A percentile compares a stretch with the other conserved stretches of the same genome.
These are phyloP conservation scores for Notodonta dromedarius DNA, from an alignment of 2,888 invertebrate species.

Conservation along the genomic window DNA sequence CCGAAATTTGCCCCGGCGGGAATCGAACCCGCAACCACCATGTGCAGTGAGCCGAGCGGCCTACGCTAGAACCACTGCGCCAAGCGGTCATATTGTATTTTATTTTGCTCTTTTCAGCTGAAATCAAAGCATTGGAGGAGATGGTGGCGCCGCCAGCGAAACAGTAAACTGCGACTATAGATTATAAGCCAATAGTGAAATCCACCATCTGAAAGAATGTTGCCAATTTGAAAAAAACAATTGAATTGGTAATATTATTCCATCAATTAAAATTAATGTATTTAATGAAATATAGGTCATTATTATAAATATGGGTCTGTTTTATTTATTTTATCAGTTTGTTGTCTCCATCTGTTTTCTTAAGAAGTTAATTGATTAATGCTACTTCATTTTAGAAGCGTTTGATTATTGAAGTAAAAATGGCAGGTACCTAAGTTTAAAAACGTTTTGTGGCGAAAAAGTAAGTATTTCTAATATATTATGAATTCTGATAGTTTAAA, in stretches of 20 bases:
- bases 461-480: too few relatives aligned
- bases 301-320: constrained; percentile 31
- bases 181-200: constrained; percentile 61
- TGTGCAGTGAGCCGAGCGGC: too few relatives aligned
- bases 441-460: too few relatives aligned
- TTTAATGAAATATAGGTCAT: constrained; percentile 73
- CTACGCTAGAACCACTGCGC: too few relatives aligned
- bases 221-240: constrained; percentile 39
- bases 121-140: constrained; percentile 73
- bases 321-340: constrained; percentile 16
- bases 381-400: too few relatives aligned
- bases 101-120: constrained; percentile 68
- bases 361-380: too few relatives aligned
- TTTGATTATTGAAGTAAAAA: too few relatives aligned
- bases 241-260: constrained; percentile 51
- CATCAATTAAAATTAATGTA: constrained; percentile 57
- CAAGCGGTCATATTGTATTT: background rate
- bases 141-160: constrained; percentile 48
- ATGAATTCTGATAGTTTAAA: too few relatives aligned
- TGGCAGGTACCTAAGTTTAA: too few relatives aligned
- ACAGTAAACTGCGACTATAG: constrained; percentile 54
- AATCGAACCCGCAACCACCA: too few relatives aligned
- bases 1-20: too few relatives aligned
- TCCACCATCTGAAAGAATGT: constrained; percentile 51
- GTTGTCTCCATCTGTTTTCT: too few relatives aligned